Conservation (phyloP, 2,113 vertebrate genomes). For the Scophthalmus maximus region DNA sequence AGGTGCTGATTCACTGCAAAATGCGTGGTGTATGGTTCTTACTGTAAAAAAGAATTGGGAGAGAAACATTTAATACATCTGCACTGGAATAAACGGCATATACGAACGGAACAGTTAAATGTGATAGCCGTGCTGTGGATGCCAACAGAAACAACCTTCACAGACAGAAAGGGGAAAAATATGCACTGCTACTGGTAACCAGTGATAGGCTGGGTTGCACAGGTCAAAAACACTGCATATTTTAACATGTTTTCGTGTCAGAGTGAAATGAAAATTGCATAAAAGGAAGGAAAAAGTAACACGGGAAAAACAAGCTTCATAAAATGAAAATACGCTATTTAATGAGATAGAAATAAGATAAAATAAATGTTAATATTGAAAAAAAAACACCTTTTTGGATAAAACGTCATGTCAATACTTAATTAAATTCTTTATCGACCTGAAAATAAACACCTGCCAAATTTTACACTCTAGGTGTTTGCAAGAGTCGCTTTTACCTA, state of each 20-base stretch:
- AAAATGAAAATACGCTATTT: neutral
- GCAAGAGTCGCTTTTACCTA: constrained; percentile 2
- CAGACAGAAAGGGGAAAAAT: neutral
- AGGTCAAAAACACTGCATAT: neutral
- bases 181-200: neutral
- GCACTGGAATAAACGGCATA: neutral
- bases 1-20: neutral
- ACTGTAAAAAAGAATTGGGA: neutral
- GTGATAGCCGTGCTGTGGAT: neutral
- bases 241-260: neutral
- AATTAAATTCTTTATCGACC: neutral
- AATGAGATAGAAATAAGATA: no score
- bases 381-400: neutral
- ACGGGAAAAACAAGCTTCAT: neutral
- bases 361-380: neutral
- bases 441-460: neutral
- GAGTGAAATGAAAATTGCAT: neutral
- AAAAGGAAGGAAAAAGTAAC: neutral
- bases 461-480: neutral
- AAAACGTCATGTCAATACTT: neutral
- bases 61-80: neutral
- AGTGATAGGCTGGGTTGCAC: neutral
- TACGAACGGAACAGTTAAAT: neutral
- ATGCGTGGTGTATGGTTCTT: neutral
- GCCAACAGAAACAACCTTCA: neutral